A percentile compares a stretch with the other conserved stretches of the same genome.
Conservation (phyloP, 2,113 vertebrate species). For the Mesembrinibis cayennensis region DNA sequence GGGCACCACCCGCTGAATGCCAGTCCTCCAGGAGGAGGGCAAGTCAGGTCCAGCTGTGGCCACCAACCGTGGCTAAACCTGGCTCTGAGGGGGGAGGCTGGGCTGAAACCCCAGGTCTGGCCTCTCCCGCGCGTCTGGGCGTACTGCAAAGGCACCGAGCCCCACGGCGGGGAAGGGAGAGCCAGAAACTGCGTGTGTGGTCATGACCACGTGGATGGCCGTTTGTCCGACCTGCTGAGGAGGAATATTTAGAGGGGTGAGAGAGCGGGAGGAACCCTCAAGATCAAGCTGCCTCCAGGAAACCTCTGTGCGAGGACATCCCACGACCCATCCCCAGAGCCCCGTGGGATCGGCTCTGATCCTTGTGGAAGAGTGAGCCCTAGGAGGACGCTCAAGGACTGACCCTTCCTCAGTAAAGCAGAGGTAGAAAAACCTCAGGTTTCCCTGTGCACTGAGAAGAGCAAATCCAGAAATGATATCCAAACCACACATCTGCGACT, state of each 20-base stretch:
- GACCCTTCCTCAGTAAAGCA: neutral
- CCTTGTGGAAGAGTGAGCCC: neutral
- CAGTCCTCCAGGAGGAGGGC: neutral
- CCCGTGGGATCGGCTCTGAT: accelerated
- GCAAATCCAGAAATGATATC: neutral
- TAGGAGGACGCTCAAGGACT: neutral
- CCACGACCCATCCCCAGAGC: neutral
- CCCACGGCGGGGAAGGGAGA: neutral
- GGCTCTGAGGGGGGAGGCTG: neutral
- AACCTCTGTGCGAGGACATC: neutral
- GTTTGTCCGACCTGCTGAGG: neutral
- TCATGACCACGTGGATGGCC: neutral
- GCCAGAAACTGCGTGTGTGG: neutral
- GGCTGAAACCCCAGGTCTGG: neutral
- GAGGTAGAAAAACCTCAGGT: neutral
- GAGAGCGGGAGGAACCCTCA: neutral
- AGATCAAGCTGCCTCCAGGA: neutral
- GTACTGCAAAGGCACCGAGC: neutral
- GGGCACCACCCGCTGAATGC: neutral
- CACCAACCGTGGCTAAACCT: accelerated
- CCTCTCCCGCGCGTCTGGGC: neutral
- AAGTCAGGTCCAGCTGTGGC: neutral
- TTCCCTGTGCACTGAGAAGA: neutral
- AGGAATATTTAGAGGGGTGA: neutral
- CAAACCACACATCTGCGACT: neutral